Evolutionary conservation across 1,140 invertebrate genomes (phyloP), one percentile per base, ranked within the genome.

Genomic region (Hylaeus anthracinus): DNA sequence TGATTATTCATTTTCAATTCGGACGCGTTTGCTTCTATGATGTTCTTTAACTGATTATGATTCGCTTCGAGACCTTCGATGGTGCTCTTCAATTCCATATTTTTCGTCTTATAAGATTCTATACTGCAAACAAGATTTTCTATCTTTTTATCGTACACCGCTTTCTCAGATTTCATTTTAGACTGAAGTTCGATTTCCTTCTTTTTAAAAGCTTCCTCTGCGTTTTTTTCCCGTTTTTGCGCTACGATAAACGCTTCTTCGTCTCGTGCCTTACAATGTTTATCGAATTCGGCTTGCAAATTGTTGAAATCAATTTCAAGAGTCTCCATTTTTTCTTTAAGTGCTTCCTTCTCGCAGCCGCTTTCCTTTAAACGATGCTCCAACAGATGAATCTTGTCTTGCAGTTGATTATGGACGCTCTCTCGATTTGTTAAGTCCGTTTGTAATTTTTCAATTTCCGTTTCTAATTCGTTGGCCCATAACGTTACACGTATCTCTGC

Each of bases 401-500:
- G 66, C 37, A 85, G 72, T 14, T 61, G 51, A 2, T 58, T 15
- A 14, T 39, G 51, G 9, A 41, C 37, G 2, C 12, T 8, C 72
- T 82, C 86, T 63, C 83, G 76, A 5, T 84, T 69, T 0, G 72
- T 75, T 6, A 93, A 74, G 45, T 93, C 90, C 1, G 5, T 43
- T n/a, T 92, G 91, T 14, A 91, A 65, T 63, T 88, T 91, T 43
- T 92, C 92, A 53, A 88, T 86, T 15, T 93, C 92, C 5, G 15
- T 63, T 67, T 93, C 92, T 2, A 93, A 60, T 37, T 90, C 83
- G 55, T 90, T 88, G 1, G 85, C 73, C 91, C 90, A 92, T 5
- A 73, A 4, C 2, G 26, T 86, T 0, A 70, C 55, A 2, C 89
- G 86, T 63, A 90, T 92, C 48, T 90, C 89, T 0, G 70, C 64